Percentiles rank a stretch among this genome's conserved stretches.
Evolutionary conservation across 2,113 vertebrate species (phyloP).

Genomic region (Phoenicopterus ruber): DNA sequence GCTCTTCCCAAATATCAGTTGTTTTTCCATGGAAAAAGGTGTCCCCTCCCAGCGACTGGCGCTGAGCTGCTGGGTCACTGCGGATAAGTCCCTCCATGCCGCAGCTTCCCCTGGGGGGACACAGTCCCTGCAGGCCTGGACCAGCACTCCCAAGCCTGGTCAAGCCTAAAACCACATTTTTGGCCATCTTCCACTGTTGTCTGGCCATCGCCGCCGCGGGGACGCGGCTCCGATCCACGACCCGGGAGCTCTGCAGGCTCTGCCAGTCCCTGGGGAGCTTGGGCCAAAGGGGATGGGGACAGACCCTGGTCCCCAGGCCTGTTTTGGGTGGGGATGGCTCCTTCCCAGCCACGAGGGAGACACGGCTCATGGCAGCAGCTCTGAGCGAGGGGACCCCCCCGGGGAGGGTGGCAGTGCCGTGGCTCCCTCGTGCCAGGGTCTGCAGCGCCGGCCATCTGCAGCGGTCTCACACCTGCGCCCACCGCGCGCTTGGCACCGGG

Average conservation of each 20-base stretch:
- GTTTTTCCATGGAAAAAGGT: not conserved
- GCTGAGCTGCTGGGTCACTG: not conserved
- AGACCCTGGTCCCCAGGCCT: accelerated
- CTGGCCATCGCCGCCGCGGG: not conserved
- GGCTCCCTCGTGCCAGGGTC: not conserved
- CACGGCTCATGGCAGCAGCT: not conserved
- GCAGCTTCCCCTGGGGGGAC: not conserved
- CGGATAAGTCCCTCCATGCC: not conserved
- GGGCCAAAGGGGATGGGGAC: not conserved
- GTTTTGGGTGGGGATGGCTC: not conserved
- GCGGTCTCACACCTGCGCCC: not conserved
- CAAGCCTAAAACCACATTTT: not conserved
- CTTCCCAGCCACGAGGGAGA: accelerated
- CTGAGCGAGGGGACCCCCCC: accelerated
- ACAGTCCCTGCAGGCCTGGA: not conserved
- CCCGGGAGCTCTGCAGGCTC: not conserved
- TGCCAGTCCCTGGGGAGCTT: not conserved
- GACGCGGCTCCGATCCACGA: not conserved
- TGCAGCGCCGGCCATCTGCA: constrained; percentile 1
- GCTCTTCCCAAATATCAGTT: not conserved
- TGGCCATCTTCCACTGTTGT: constrained; percentile 59
- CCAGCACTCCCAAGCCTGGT: not conserved
- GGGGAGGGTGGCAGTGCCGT: not conserved
- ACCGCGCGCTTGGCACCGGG: not conserved
- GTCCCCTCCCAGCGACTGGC: not conserved